Conservation (phyloP, 2,113 vertebrate species). For the Pangasianodon gigas region DNA sequence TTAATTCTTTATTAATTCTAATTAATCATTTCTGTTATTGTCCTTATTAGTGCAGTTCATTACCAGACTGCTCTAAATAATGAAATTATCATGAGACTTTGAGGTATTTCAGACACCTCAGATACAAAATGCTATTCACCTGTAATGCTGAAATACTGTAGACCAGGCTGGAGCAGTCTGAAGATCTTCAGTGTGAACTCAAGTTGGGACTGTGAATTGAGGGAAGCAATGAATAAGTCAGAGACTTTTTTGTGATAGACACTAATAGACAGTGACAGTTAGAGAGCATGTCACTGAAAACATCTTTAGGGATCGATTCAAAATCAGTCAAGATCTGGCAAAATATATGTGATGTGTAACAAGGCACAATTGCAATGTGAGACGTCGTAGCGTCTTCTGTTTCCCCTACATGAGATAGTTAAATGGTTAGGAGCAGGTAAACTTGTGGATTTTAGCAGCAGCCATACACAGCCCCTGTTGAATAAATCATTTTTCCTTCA, state of each 20-base stretch:
- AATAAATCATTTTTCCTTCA: conserved; percentile 69
- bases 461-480: conserved; percentile 61
- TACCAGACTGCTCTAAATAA: background rate
- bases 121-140: conserved; percentile 57
- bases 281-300: background rate
- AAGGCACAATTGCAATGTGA: background rate
- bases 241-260: background rate
- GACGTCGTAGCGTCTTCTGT: background rate
- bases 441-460: conserved; percentile 65
- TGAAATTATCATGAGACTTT: background rate
- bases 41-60: background rate
- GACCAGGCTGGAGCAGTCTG: background rate
- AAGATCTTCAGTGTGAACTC: conserved; percentile 18
- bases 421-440: conserved; percentile 47
- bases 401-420: conserved; percentile 4
- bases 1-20: background rate
- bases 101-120: background rate
- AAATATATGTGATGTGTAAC: conserved; percentile 1
- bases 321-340: background rate
- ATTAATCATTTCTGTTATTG: background rate
- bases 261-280: conserved; percentile 28
- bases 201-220: conserved; percentile 48
- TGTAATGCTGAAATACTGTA: background rate
- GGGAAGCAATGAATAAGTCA: conserved; percentile 60
- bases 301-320: background rate